Evolutionary conservation across 2,113 vertebrate species (phyloP).

Genomic region (Chloroceryle aenea): DNA sequence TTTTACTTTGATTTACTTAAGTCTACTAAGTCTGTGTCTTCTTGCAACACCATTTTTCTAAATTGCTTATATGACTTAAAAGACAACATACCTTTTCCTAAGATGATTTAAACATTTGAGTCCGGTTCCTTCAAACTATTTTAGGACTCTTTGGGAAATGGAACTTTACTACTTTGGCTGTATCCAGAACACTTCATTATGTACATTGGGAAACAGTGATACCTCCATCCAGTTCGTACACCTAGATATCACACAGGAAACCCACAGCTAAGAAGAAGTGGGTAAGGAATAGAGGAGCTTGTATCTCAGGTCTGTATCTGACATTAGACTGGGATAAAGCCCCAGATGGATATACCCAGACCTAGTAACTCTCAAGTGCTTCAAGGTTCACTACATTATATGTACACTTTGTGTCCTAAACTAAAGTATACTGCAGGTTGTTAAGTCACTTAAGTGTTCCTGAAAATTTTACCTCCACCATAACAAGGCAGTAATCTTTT

Average conservation of each 20-base stretch:
- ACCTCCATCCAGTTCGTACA: neutral
- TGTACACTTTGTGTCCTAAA: neutral
- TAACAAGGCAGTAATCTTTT: neutral
- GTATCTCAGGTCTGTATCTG: neutral
- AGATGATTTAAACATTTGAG: neutral
- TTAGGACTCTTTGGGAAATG: neutral
- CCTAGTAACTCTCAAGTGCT: neutral
- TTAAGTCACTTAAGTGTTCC: neutral
- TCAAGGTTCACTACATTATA: neutral
- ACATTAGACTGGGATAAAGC: neutral
- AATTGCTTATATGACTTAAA: neutral
- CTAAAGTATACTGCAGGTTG: neutral
- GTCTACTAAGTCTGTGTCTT: neutral
- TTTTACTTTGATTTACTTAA: neutral
- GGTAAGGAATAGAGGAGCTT: neutral
- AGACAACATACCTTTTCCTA: neutral
- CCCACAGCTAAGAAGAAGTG: neutral
- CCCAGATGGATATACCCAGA: neutral
- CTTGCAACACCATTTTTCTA: neutral
- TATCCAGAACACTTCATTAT: neutral
- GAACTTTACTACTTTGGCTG: neutral
- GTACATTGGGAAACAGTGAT: rapidly evolving
- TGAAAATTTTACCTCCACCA: neutral
- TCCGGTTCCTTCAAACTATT: neutral
- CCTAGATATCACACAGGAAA: neutral